phyloP scores from a whole-genome alignment of 2,797 vertebrate genomes.

The Halcyon chelicuti region DNA sequence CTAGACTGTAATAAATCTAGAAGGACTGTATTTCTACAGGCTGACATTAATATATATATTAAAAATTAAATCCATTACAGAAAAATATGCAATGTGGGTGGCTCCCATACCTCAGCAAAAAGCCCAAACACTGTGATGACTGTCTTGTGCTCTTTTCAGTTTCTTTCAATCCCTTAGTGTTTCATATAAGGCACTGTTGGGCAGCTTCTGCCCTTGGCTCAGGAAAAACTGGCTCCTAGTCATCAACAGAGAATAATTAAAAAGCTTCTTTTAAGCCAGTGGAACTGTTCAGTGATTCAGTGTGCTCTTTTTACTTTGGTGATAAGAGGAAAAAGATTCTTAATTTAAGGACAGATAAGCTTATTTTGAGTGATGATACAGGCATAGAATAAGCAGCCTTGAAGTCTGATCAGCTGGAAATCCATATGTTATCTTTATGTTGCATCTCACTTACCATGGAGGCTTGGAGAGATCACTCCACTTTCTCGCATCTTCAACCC shows the following conservation, averaged over 20 bases:
- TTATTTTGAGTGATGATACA: background rate
- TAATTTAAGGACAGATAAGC: background rate
- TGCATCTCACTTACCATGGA: background rate
- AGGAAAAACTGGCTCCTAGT: background rate
- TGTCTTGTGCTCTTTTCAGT: background rate
- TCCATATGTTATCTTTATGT: background rate
- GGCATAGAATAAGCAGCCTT: background rate
- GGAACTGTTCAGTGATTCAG: background rate
- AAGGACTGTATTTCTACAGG: background rate
- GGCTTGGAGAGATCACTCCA: background rate
- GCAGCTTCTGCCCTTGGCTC: background rate
- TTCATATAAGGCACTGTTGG: background rate
- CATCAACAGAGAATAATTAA: background rate
- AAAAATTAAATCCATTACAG: background rate
- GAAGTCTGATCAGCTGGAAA: background rate
- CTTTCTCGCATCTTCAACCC: background rate
- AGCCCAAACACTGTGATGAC: background rate
- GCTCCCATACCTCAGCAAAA: background rate
- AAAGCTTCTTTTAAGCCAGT: background rate
- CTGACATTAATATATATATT: background rate
- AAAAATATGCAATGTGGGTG: background rate
- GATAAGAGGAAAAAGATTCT: background rate
- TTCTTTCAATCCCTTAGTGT: background rate
- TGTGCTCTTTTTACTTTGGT: background rate
- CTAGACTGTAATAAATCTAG: background rate